Evolutionary conservation across 2,888 invertebrate genomes (phyloP).

Genomic region (Apodemia mormo): DNA sequence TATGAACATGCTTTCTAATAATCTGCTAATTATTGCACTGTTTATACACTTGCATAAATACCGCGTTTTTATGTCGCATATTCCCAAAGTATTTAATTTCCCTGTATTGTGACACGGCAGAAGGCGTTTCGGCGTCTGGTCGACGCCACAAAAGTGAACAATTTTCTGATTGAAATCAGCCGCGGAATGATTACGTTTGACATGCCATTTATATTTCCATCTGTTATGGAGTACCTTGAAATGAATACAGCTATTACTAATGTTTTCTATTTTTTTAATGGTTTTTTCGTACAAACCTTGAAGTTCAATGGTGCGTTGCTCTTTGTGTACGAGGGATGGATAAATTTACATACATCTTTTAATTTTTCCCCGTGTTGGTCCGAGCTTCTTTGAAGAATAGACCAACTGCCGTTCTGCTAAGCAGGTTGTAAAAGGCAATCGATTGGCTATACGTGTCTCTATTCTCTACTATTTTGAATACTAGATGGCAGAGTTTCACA

Average conservation of each 20-base stretch:
- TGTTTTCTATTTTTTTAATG: neutral
- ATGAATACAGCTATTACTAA: slow-evolving; percentile 18
- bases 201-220: slow-evolving; percentile 75
- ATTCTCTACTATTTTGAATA: too few species aligned
- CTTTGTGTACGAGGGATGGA: too few species aligned
- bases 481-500: too few species aligned
- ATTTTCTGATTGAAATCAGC: slow-evolving; percentile 74
- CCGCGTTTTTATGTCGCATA: slow-evolving; percentile 2
- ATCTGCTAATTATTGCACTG: neutral
- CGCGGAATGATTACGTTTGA: slow-evolving; percentile 72
- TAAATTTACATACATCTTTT: too few species aligned
- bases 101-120: slow-evolving; percentile 13
- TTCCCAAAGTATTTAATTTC: slow-evolving; percentile 8
- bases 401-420: too few species aligned
- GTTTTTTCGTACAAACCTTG: too few species aligned
- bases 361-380: too few species aligned
- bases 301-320: too few species aligned
- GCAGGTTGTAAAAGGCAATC: too few species aligned
- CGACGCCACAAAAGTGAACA: slow-evolving; percentile 70
- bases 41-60: slow-evolving; percentile 13
- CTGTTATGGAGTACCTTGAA: slow-evolving; percentile 43
- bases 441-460: too few species aligned
- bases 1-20: neutral
- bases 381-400: too few species aligned
- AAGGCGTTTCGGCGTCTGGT: slow-evolving; percentile 50